These are phyloP conservation scores for Hymenopus coronatus DNA, from an alignment of 2,888 invertebrate species.

Conservation along the genomic window DNA sequence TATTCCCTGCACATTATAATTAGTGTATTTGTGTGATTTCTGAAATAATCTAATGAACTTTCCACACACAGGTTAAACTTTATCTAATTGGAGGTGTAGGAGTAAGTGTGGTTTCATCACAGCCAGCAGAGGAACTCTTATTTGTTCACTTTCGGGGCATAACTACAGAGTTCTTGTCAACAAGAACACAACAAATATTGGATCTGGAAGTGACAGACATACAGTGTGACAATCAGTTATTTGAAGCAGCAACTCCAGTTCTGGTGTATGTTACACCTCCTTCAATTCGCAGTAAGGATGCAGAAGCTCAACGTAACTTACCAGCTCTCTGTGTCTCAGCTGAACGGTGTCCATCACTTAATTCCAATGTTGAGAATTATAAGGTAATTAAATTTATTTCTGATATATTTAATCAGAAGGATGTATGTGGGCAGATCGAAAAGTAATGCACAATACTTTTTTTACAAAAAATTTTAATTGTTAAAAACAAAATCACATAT, in stretches of 20 bases:
- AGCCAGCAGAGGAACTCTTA: constrained; percentile 76
- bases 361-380: constrained; percentile 84
- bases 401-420: constrained; percentile 11
- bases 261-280: constrained; percentile 69
- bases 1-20: no score
- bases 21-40: background rate
- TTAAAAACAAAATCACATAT: no score
- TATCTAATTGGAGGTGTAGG: constrained; percentile 50
- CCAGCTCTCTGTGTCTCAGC: constrained; percentile 79
- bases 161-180: constrained; percentile 58
- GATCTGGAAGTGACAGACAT: constrained; percentile 27
- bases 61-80: constrained; percentile 13
- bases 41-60: background rate
- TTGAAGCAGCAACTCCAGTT: constrained; percentile 81
- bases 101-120: constrained; percentile 71
- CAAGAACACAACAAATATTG: constrained; percentile 51
- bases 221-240: constrained; percentile 67
- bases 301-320: constrained; percentile 42
- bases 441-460: no score
- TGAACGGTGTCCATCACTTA: constrained; percentile 68
- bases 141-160: constrained; percentile 69
- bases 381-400: constrained; percentile 51
- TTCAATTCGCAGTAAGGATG: constrained; percentile 48
- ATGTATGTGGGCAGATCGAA: no score
- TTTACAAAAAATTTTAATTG: no score